phyloP scores from a whole-genome alignment of 2,888 invertebrate genomes.

The Philopedon plagiatum region DNA sequence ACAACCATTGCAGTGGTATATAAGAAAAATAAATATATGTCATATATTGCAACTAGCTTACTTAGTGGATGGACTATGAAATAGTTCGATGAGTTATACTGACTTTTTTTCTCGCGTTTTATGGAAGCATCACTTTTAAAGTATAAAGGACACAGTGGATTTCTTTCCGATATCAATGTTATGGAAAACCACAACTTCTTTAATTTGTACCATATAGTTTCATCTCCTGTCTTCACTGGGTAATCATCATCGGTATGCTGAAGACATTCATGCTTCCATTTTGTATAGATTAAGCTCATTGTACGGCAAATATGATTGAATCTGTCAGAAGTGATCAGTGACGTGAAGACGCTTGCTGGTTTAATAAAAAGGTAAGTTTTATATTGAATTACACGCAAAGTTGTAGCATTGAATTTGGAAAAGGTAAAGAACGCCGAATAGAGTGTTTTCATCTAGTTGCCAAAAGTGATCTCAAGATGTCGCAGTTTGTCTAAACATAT shows the following conservation, averaged over 20 bases:
- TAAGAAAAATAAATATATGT: conserved; percentile 12
- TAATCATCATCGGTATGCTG: not conserved
- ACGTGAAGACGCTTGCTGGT: not conserved
- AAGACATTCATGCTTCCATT: not conserved
- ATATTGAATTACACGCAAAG: too few relatives aligned
- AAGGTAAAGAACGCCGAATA: too few relatives aligned
- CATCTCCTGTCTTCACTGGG: conserved; percentile 2
- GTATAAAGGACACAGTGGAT: conserved; percentile 10
- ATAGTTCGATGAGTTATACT: conserved; percentile 29
- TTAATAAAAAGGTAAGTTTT: not conserved
- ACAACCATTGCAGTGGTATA: conserved; percentile 16
- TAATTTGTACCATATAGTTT: not conserved
- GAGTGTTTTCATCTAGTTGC: too few relatives aligned
- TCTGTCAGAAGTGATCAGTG: not conserved
- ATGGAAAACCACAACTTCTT: conserved; percentile 33
- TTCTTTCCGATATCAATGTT: conserved; percentile 8
- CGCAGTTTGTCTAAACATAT: too few relatives aligned
- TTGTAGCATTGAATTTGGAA: too few relatives aligned
- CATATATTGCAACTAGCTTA: conserved; percentile 13
- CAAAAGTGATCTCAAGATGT: too few relatives aligned
- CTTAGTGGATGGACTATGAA: conserved; percentile 44
- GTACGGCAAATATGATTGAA: not conserved
- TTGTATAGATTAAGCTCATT: not conserved
- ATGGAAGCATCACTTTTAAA: conserved; percentile 48
- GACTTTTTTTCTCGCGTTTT: conserved; percentile 37